Percentiles rank a stretch among this genome's conserved stretches.
Conservation (phyloP, 2,113 vertebrate species). For the Hippolais icterina region DNA sequence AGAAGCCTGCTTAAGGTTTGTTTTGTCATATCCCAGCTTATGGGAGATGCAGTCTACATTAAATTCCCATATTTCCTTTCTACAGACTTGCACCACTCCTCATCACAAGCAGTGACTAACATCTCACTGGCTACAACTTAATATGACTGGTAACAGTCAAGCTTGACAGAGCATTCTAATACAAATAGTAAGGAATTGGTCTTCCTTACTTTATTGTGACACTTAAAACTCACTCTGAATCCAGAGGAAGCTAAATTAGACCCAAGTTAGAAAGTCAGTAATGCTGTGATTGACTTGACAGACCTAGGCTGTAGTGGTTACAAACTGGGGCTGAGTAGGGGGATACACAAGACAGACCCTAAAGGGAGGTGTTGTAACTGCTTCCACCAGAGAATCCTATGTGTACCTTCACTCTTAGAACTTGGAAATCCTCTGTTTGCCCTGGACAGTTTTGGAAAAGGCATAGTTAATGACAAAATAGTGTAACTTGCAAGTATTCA, state of each 20-base stretch:
- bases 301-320: background rate
- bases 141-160: background rate
- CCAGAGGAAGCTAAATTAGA: background rate
- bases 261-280: background rate
- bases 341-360: background rate
- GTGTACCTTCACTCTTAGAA: background rate
- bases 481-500: background rate
- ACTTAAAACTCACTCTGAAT: background rate
- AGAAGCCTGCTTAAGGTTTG: background rate
- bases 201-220: background rate
- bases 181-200: background rate
- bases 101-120: constrained; percentile 10
- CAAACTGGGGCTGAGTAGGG: background rate
- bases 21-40: background rate
- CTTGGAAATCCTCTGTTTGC: background rate
- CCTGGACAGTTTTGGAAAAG: background rate
- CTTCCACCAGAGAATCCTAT: background rate
- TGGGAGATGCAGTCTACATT: background rate
- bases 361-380: background rate
- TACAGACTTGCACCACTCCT: background rate
- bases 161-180: background rate
- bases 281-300: background rate
- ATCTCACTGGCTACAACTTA: background rate
- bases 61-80: background rate
- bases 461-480: background rate